These are phyloP conservation scores for Aphidius gifuensis DNA, from an alignment of 1,140 invertebrate species.

Conservation along the genomic window DNA sequence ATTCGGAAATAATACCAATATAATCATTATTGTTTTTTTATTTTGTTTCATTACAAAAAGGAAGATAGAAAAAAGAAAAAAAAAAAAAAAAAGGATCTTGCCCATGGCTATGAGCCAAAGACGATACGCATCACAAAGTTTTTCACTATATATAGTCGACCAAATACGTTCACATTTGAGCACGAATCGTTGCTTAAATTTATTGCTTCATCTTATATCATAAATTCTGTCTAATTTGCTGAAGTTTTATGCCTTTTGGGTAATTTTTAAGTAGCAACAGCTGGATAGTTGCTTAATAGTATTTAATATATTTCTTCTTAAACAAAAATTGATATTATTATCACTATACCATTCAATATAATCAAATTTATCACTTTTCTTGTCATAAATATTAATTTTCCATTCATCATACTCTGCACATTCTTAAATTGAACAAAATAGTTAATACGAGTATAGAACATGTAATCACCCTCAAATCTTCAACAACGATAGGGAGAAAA, in stretches of 20 bases:
- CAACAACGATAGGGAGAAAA: no score
- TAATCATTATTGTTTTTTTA: no score
- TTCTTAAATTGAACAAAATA: no score
- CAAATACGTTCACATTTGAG: conserved; percentile 6
- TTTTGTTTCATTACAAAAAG: not conserved
- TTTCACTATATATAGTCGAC: conserved; percentile 1
- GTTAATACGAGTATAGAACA: no score
- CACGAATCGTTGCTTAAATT: conserved; percentile 15
- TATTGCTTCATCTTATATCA: conserved; percentile 7
- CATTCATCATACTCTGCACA: no score
- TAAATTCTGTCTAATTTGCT: conserved; percentile 25
- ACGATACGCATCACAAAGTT: not conserved
- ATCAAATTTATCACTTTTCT: no score
- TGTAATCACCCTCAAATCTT: no score
- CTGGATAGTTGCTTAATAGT: conserved; percentile 20
- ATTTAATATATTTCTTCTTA: no score
- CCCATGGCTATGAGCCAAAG: conserved; percentile 1
- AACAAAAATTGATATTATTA: no score
- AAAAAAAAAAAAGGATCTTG: conserved; percentile 1
- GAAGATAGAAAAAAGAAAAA: conserved; percentile 8
- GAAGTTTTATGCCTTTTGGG: conserved; percentile 24
- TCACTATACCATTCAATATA: no score
- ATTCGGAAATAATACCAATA: no score
- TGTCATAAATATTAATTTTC: no score
- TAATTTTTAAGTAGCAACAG: conserved; percentile 28